Base-by-base conservation (phyloP, 2,888 invertebrate species). In the Auanema freiburgensis region DNA sequence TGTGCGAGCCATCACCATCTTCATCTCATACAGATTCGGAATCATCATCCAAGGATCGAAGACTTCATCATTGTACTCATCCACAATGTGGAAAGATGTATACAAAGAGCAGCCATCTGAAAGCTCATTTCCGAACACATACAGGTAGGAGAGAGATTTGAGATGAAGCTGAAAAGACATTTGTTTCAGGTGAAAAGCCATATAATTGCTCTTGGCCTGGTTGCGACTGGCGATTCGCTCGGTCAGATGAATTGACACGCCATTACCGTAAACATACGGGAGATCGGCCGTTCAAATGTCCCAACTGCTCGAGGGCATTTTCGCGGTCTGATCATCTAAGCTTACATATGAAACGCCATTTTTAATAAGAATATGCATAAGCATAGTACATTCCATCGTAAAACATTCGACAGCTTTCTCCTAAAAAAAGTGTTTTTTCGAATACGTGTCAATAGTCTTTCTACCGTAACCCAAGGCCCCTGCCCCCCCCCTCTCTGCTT, bases 201-300 rank as follows among this genome's bases (percentile, higher is more conserved):
- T 83, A 83, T 66, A 66, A 65, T 16, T 83, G 83, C 63, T 60
- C 69, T 23, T 80, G 79, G 77, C 73, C 77, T 5, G 73, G 74
- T 21, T 83, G 83, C 67, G 72, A 77, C 24, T 83, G 83, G 83
- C 56, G 74, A 11, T 83, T 83, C 59, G 81, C 83, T n/a, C 67
- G 76, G 57, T 74, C 74, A 1, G 76, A 77, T 33, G 76, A 77
- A 57, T 65, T 77, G 44, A 77, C 76, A 42, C 66, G 76, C 24
- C 84, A 83, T 59, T 76, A 76, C 52, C 74, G 84, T 16, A 87
- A 87, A 74, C 87, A 87, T 77, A 87, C 87, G 2, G 87, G 89
- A 0, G 89, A 89, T 79, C 84, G 88, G 55, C 89, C 89, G 1
- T 89, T 89, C 85, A 88, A 88, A 80, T 89, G 89, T 79, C 85